A percentile compares a stretch with the other conserved stretches of the same genome.
Conservation (phyloP, 2,113 vertebrate genomes). For the Bujurquina vittata region DNA sequence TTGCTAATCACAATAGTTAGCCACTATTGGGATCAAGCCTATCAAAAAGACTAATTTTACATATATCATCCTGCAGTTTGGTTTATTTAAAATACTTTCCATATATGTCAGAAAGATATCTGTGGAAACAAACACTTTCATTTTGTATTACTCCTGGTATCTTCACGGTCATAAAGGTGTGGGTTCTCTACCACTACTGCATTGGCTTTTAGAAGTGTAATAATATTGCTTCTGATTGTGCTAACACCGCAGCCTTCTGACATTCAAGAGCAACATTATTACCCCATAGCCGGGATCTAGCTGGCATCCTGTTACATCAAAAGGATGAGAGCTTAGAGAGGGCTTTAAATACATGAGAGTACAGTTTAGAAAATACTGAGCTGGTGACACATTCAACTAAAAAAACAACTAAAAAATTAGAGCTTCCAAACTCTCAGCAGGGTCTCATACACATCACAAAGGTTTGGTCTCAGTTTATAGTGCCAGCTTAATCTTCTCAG, state of each 20-base stretch:
- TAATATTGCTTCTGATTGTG: constrained; percentile 18
- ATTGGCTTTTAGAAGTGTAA: constrained; percentile 15
- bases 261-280: constrained; percentile 17
- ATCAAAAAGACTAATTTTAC: neutral
- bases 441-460: neutral
- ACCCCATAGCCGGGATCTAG: constrained; percentile 20
- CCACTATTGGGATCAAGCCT: accelerated
- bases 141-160: neutral
- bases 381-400: constrained; percentile 6
- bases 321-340: constrained; percentile 9
- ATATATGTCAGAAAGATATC: neutral
- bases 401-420: neutral
- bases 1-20: neutral
- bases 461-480: neutral
- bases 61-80: no score
- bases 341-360: constrained; percentile 1
- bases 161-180: neutral
- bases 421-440: neutral
- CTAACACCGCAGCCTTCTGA: constrained; percentile 41
- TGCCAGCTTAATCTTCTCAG: neutral
- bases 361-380: constrained; percentile 18
- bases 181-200: neutral
- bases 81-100: neutral
- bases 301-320: constrained; percentile 36
- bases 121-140: neutral